phyloP scores from a whole-genome alignment of 2,797 vertebrate genomes.

The Centroberyx gerrardi region DNA sequence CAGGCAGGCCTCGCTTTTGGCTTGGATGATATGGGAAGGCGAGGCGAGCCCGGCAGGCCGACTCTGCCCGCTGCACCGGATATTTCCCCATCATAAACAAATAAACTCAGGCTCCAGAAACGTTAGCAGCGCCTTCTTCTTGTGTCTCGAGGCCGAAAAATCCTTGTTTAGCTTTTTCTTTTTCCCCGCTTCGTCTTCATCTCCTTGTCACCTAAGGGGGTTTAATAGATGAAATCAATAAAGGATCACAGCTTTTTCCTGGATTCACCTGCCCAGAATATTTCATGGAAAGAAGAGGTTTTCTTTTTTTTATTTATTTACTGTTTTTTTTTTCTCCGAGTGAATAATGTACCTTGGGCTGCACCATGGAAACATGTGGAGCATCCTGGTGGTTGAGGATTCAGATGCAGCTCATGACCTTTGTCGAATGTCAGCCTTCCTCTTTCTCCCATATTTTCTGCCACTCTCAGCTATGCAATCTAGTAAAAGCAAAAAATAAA shows the following conservation, averaged over 20 bases:
- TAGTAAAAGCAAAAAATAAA: too few relatives aligned
- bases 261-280: too few relatives aligned
- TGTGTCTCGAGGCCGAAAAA: neutral
- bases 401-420: constrained; percentile 6
- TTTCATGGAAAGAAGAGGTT: too few relatives aligned
- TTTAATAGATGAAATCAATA: neutral
- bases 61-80: neutral
- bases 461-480: neutral
- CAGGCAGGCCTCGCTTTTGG: constrained; percentile 37
- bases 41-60: constrained; percentile 1
- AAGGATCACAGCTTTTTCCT: neutral
- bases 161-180: neutral
- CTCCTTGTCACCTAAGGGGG: too few relatives aligned
- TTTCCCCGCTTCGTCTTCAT: neutral
- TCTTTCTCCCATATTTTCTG: neutral
- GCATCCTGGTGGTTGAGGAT: neutral
- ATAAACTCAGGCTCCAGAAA: neutral
- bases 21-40: constrained; percentile 34
- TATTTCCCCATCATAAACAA: constrained; percentile 16
- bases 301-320: too few relatives aligned
- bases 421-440: constrained; percentile 21
- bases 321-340: too few relatives aligned
- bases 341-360: neutral
- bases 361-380: neutral
- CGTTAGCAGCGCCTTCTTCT: neutral